phyloP scores from a whole-genome alignment of 2,797 vertebrate species.

The Sebastes umbrosus region DNA sequence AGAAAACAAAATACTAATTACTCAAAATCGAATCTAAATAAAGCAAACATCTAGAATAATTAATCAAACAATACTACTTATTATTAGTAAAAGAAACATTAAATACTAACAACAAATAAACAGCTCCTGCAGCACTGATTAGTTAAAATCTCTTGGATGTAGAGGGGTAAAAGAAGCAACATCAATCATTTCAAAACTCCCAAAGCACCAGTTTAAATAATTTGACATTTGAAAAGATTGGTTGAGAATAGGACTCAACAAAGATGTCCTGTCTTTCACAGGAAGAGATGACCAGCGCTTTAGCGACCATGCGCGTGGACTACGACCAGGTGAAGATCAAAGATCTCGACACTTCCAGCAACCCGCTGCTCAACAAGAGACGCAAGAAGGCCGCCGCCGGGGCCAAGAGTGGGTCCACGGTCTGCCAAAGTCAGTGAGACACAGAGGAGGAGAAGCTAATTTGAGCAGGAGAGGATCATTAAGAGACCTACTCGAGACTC shows the following conservation, averaged over 20 bases:
- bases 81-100: too few relatives aligned
- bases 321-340: constrained; percentile 99
- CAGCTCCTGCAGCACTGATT: background rate
- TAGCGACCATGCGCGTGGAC: constrained; percentile 98
- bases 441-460: background rate
- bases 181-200: background rate
- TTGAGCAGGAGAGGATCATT: background rate
- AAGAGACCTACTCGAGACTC: constrained; percentile 28
- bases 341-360: constrained; percentile 95
- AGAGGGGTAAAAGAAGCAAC: background rate
- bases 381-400: constrained; percentile 92
- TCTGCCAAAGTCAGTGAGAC: constrained; percentile 93
- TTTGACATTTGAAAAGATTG: background rate
- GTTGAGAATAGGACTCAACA: background rate
- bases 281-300: constrained; percentile 98
- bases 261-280: constrained; percentile 52
- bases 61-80: too few relatives aligned
- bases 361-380: constrained; percentile 95
- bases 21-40: too few relatives aligned
- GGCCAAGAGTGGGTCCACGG: constrained; percentile 79
- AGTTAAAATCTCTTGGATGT: background rate
- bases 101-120: too few relatives aligned
- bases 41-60: too few relatives aligned
- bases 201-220: background rate
- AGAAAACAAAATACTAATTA: too few relatives aligned